phyloP scores from a whole-genome alignment of 2,888 invertebrate species.

The Orthosia incerta region DNA sequence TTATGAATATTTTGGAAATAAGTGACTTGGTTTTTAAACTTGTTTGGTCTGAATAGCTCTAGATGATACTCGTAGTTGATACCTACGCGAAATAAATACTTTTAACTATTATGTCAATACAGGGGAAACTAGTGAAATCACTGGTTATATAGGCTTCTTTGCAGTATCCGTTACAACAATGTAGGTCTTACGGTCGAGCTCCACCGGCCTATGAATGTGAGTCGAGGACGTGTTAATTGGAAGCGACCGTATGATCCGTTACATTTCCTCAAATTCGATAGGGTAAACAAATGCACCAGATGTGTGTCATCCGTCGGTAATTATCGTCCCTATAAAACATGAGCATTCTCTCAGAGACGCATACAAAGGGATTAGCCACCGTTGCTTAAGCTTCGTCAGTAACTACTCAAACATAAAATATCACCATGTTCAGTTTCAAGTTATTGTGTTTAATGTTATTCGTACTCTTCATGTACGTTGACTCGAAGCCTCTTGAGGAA shows the following conservation, averaged over 20 bases:
- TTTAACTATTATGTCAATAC: constrained; percentile 10
- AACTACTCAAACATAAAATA: not conserved
- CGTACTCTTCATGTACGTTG: constrained; percentile 64
- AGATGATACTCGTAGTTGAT: no score
- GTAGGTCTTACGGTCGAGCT: constrained; percentile 58
- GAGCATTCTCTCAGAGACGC: constrained; percentile 60
- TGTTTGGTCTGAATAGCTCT: constrained; percentile 21
- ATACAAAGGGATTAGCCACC: constrained; percentile 79
- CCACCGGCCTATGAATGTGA: constrained; percentile 78
- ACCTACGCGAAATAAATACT: constrained; percentile 17
- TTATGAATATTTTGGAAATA: constrained; percentile 33
- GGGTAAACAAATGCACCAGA: constrained; percentile 85
- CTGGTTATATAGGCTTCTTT: constrained; percentile 17
- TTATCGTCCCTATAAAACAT: constrained; percentile 82
- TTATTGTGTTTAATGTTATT: constrained; percentile 70
- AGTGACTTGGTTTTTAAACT: constrained; percentile 22
- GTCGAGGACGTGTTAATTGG: constrained; percentile 84
- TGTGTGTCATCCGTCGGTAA: constrained; percentile 83
- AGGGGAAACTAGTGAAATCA: constrained; percentile 17
- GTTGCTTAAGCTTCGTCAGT: constrained; percentile 42
- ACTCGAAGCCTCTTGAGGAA: constrained; percentile 74
- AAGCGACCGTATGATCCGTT: constrained; percentile 86
- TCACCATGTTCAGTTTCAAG: constrained; percentile 66
- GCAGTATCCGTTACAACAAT: constrained; percentile 57
- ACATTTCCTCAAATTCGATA: constrained; percentile 84